Percentiles rank a stretch among this genome's conserved stretches.
Conservation (phyloP, 2,113 vertebrate genomes). For the Zosterops hypoxanthus region DNA sequence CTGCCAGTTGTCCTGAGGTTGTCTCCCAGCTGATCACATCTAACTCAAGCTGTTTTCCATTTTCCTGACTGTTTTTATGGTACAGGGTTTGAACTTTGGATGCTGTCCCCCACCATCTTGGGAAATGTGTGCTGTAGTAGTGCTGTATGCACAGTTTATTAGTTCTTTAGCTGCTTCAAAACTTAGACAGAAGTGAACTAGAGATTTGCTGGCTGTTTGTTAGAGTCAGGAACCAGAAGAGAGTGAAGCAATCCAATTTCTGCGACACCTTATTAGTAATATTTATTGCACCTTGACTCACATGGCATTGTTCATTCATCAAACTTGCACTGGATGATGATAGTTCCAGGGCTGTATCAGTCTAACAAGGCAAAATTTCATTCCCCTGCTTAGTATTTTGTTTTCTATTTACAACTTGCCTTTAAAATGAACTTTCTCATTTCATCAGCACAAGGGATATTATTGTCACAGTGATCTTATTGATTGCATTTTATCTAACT, state of each 20-base stretch:
- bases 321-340: not conserved
- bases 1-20: not conserved
- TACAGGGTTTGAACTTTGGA: not conserved
- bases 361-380: not conserved
- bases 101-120: not conserved
- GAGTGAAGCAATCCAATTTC: constrained; percentile 6
- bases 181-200: not conserved
- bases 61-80: not conserved
- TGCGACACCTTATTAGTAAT: constrained; percentile 7
- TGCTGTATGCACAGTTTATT: not conserved
- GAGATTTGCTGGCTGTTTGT: not conserved
- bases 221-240: not conserved
- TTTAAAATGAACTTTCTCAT: not conserved
- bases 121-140: not conserved
- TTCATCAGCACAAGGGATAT: not conserved
- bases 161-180: not conserved
- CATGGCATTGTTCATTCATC: not conserved
- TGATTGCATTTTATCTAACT: not conserved
- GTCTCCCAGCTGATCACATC: not conserved
- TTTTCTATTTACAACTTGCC: constrained; percentile 1
- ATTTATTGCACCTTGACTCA: constrained; percentile 16
- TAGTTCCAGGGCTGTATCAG: not conserved
- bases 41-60: not conserved
- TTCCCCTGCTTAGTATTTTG: constrained; percentile 3
- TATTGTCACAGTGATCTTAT: not conserved